Evolutionary conservation across 2,113 vertebrate species (phyloP).

Genomic region (Muscicapa adusta): DNA sequence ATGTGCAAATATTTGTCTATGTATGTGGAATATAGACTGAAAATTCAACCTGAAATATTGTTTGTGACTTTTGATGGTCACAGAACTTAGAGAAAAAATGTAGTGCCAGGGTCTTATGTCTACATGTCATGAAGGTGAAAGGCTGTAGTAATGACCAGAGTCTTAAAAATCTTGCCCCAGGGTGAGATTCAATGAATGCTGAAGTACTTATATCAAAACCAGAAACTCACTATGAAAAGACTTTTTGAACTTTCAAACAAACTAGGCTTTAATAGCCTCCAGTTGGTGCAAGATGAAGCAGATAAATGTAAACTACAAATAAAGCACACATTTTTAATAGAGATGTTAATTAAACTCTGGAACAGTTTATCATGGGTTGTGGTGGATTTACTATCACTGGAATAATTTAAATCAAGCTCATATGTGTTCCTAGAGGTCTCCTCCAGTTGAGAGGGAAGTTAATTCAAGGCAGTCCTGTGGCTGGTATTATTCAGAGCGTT

Average conservation of each 20-base stretch:
- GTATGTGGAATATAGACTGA: not conserved
- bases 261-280: constrained; percentile 50
- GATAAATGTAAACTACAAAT: constrained; percentile 48
- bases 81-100: not conserved
- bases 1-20: not conserved
- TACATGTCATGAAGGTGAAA: not conserved
- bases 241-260: constrained; percentile 38
- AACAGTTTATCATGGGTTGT: not conserved
- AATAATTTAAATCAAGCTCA: constrained; percentile 28
- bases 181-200: not conserved
- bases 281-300: constrained; percentile 46
- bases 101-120: not conserved
- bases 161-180: not conserved
- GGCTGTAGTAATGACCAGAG: not conserved
- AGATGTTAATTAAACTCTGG: constrained; percentile 53
- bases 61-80: not conserved
- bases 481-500: not conserved
- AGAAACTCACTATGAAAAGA: not conserved
- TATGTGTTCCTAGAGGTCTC: constrained; percentile 17
- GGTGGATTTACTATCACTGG: constrained; percentile 20
- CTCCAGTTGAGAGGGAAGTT: not conserved
- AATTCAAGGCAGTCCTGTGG: constrained; percentile 29
- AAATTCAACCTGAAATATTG: not conserved
- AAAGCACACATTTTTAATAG: constrained; percentile 45
- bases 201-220: constrained; percentile 46